A percentile compares a stretch with the other conserved stretches of the same genome.
phyloP scores from a whole-genome alignment of 2,797 vertebrate species.

The Hippoglossus hippoglossus region DNA sequence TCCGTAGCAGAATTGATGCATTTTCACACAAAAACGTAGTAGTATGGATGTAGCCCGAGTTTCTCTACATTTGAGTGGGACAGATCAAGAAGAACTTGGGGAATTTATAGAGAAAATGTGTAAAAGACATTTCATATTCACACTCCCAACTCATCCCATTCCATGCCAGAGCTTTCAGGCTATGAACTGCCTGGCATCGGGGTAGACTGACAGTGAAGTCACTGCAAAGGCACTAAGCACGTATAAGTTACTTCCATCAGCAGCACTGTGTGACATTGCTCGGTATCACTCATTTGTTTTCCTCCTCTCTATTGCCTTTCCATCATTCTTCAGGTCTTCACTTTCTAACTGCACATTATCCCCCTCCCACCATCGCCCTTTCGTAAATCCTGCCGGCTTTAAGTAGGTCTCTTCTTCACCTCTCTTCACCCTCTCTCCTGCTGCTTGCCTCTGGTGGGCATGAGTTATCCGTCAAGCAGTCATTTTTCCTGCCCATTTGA shows the following conservation, averaged over 20 bases:
- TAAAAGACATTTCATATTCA: constrained; percentile 17
- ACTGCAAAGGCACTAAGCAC: constrained; percentile 46
- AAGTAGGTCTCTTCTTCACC: constrained; percentile 18
- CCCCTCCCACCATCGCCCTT: neutral
- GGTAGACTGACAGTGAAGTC: constrained; percentile 57
- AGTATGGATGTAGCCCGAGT: neutral
- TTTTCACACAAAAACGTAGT: too few relatives aligned
- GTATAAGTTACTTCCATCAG: constrained; percentile 56
- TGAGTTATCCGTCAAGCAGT: constrained; percentile 34
- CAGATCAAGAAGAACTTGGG: constrained; percentile 1
- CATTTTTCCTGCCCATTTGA: constrained; percentile 5
- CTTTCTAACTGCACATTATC: neutral
- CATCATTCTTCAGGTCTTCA: constrained; percentile 4
- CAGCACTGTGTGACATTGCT: constrained; percentile 46
- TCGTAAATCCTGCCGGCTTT: constrained; percentile 12
- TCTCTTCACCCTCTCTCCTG: constrained; percentile 18
- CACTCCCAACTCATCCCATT: constrained; percentile 29
- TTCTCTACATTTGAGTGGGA: constrained; percentile 1
- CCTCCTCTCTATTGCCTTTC: constrained; percentile 11
- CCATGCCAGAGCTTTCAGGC: constrained; percentile 56
- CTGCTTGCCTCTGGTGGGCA: constrained; percentile 5
- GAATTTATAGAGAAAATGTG: constrained; percentile 19
- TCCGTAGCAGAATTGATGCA: too few relatives aligned
- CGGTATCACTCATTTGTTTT: constrained; percentile 39
- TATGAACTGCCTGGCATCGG: constrained; percentile 32